Conservation (phyloP, 1,140 invertebrate species). For the Wasmannia auropunctata region DNA sequence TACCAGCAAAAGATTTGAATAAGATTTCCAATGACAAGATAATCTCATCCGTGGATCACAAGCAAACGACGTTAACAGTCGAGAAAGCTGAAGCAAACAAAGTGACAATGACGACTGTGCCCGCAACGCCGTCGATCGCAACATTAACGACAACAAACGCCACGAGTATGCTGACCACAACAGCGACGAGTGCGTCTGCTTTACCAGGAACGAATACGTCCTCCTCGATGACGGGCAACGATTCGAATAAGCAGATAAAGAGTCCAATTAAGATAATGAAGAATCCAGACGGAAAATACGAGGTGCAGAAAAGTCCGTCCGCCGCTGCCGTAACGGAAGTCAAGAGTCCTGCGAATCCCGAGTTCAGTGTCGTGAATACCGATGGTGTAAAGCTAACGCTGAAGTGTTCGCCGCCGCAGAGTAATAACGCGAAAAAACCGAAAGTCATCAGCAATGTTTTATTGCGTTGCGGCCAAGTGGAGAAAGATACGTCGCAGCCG, state of each 20-base stretch:
- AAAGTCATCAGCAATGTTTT: conserved; percentile 80
- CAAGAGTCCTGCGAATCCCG: conserved; percentile 67
- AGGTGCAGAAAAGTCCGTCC: conserved; percentile 70
- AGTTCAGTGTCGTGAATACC: conserved; percentile 82
- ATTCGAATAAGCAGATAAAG: conserved; percentile 73
- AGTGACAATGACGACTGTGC: not conserved
- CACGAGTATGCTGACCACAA: not conserved
- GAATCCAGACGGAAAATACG: conserved; percentile 79
- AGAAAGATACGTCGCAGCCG: conserved; percentile 51
- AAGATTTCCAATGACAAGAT: not conserved
- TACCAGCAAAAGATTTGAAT: not conserved
- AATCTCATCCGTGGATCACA: not conserved
- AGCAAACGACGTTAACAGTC: too few relatives aligned
- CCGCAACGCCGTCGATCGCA: not conserved
- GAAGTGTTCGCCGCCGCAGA: conserved; percentile 75
- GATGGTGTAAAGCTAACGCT: conserved; percentile 81
- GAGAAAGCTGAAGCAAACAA: conserved; percentile 6
- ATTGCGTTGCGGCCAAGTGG: conserved; percentile 63
- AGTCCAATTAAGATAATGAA: conserved; percentile 82
- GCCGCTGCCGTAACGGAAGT: conserved; percentile 4
- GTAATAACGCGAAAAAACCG: conserved; percentile 61
- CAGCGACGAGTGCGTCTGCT: not conserved
- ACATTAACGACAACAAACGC: not conserved
- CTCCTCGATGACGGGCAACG: not conserved
- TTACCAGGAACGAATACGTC: not conserved